A percentile compares a stretch with the other conserved stretches of the same genome.
phyloP scores from a whole-genome alignment of 2,888 invertebrate species.

The Pycnomerus fuliginosus region DNA sequence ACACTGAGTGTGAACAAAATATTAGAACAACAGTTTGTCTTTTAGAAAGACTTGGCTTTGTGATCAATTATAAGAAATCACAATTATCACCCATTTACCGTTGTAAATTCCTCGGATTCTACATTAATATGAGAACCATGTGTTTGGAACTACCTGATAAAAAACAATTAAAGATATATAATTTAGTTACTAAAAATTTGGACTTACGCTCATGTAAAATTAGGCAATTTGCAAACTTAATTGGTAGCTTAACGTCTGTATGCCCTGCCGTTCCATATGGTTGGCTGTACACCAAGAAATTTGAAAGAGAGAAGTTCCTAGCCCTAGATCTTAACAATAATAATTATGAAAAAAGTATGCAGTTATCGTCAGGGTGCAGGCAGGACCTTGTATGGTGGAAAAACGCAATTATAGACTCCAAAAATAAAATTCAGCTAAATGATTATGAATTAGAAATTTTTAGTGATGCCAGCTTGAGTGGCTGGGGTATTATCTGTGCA shows the following conservation, averaged over 20 bases:
- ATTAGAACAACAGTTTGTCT: not conserved
- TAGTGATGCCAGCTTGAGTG: constrained; percentile 2
- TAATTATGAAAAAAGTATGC: constrained; percentile 11
- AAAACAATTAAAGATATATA: too few relatives aligned
- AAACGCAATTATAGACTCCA: too few relatives aligned
- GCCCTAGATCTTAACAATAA: constrained; percentile 5
- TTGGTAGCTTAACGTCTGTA: constrained; percentile 14
- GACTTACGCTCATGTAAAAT: constrained; percentile 6
- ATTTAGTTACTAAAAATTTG: not conserved
- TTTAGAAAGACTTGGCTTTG: constrained; percentile 1
- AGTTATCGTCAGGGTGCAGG: not conserved
- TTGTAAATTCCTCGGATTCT: constrained; percentile 3
- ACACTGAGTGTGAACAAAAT: not conserved
- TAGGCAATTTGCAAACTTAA: constrained; percentile 9
- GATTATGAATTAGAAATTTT: constrained; percentile 2
- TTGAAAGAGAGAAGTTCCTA: constrained; percentile 20
- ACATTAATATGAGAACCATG: not conserved
- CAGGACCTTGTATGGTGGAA: constrained; percentile 6
- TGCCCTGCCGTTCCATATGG: constrained; percentile 26
- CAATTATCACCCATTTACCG: not conserved
- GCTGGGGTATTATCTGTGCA: constrained; percentile 5
- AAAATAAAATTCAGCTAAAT: not conserved
- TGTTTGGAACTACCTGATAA: constrained; percentile 1
- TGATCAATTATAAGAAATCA: constrained; percentile 5
- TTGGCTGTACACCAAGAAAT: constrained; percentile 23